Evolutionary conservation across 2,888 invertebrate species (phyloP), one percentile per base, ranked within the genome.

Genomic region (Encarsia formosa): DNA sequence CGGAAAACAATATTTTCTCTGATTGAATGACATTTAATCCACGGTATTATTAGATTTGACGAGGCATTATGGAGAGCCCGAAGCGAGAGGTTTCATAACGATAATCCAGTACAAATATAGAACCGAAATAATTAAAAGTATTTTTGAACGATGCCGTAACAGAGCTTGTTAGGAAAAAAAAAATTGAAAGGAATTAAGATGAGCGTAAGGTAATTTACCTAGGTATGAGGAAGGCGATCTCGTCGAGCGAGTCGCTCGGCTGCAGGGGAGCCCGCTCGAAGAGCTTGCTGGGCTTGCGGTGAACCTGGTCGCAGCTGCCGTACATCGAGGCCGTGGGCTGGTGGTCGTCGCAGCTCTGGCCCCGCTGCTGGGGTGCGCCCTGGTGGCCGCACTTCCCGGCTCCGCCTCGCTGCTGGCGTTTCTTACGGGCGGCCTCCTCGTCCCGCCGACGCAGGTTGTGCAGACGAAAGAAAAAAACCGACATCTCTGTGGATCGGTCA

Each of bases 391-490:
- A n/a, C 49, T 64, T 64, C 47, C 60, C 63, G 43, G 65, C 65
- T 38, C 66, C 67, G 19, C 71, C 65, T 53, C 78, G 65, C 53
- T 70, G 71, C 58, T 76, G 72, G 65, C 81, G 78, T 68, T 80
- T 82, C 71, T 83, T 83, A 61, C 83, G 81, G 72, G 84, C 83
- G 72, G 84, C 83, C 69, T 81, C 81, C 76, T 89, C 89, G 78
- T 88, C 88, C 74, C 87, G 87, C 60, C 91, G 85, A 76, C 86
- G 90, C 74, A 88, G 83, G 79, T 90, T 91, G 84, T 90, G 92
- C 75, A 91, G 85, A 67, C 92, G 91, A 79, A 92, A 92, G 87
- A 92, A 92, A 84, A 91, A 92, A 83, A 92, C 85, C 81, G 91
- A 91, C 91, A 91, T 91, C 79, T 47, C 44, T 50, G 48, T 18